Base-by-base conservation (phyloP, 2,888 invertebrate species). In the Galerucella calmariensis region DNA sequence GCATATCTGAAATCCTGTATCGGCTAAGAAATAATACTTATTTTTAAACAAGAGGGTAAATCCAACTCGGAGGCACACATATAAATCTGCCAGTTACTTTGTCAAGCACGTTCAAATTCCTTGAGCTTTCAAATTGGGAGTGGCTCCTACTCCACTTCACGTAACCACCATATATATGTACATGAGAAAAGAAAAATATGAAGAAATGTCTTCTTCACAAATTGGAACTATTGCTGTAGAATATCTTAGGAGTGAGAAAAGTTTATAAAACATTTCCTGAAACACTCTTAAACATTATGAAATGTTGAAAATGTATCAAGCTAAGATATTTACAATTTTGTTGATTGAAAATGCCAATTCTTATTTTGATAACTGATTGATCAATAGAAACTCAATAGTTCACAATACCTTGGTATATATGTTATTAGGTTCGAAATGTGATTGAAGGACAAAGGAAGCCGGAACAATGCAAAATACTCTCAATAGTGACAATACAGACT, bases 31-130 rank as follows among this genome's bases (percentile, higher is more conserved):
- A 72, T 69, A 61, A 63, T 53, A 59, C 66, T 75, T 72, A 72
- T 75, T 75, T 75, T 72, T 75, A 75, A 72, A 75, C 72, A 72
- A 69, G 56, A 56, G 72, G 72, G 75, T 75, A 69, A 75, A 75
- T 74, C 72, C 72, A 27, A 68, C 65, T 72, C 72, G 41, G 65
- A 68, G 69, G 41, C 75, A 72, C 68, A 72, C 68, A 59, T 72
- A 75, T 75, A 75, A 75, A 72, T 75, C 72, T 75, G 69, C 72
- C 66, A 51, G 69, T 75, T 61, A 69, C 69, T 72, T 75, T 69
- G 75, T 75, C 72, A 56, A 72, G 72, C 75, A 75, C 72, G 72
- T 72, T 72, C 75, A 35, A 65, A 72, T 75, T 75, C 71, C 67
- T 44, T 27, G 24, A 16, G 62, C 53, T 71, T 71, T 71, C 27